Evolutionary conservation across 2,888 invertebrate genomes (phyloP).

Genomic region (Drosophila paracracens): DNA sequence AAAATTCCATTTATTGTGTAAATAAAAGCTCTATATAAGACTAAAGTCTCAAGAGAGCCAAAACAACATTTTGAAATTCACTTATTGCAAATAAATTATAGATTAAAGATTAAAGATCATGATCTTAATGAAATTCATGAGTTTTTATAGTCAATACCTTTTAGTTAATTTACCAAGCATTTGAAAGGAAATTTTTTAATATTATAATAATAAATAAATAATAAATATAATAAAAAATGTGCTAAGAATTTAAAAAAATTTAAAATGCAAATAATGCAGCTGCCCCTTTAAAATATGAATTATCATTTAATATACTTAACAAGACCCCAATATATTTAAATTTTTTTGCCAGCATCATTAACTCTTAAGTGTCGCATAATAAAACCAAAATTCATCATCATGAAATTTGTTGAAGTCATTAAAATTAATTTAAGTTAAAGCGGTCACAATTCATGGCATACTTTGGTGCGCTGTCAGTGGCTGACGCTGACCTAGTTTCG

Average conservation of each 20-base stretch:
- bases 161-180: not conserved
- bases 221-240: too few species aligned
- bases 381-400: slow-evolving; percentile 55
- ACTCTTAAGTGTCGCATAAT: slow-evolving; percentile 38
- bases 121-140: not conserved
- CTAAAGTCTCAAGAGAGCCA: not conserved
- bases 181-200: not conserved
- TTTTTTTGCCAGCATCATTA: slow-evolving; percentile 39
- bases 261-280: not conserved
- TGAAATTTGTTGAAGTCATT: slow-evolving; percentile 59
- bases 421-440: slow-evolving; percentile 68
- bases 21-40: not conserved
- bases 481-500: slow-evolving; percentile 61
- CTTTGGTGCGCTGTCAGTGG: slow-evolving; percentile 59
- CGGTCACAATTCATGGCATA: slow-evolving; percentile 71
- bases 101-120: not conserved
- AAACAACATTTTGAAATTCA: not conserved
- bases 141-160: not conserved
- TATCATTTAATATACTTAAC: not conserved
- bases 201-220: not conserved
- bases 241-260: not conserved
- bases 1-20: not conserved
- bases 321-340: slow-evolving; percentile 2
- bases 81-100: not conserved
- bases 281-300: not conserved